These are phyloP conservation scores for Dallia pectoralis DNA, from an alignment of 2,797 vertebrate genomes.

Conservation along the genomic window DNA sequence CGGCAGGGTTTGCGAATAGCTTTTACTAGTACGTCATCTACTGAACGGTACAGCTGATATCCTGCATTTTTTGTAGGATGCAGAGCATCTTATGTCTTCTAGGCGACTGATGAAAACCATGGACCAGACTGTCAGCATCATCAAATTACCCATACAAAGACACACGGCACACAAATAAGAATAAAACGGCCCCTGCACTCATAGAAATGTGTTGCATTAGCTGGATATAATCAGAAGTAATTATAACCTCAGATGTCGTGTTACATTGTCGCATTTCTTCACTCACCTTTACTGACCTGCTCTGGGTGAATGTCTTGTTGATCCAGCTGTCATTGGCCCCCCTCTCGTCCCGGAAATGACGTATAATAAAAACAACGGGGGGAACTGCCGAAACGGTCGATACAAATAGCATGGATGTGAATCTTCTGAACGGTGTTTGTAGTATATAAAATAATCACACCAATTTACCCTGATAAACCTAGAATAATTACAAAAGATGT, in stretches of 20 bases:
- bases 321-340: neutral
- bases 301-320: neutral
- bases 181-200: neutral
- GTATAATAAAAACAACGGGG: neutral
- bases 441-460: too few species aligned
- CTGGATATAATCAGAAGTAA: neutral
- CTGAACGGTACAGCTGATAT: neutral
- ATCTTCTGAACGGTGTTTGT: too few species aligned
- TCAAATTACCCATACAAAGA: neutral
- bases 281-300: neutral
- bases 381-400: too few species aligned
- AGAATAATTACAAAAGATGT: too few species aligned
- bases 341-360: slow-evolving; percentile 8
- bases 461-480: too few species aligned
- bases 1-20: neutral
- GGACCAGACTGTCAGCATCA: neutral
- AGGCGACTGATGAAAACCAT: neutral
- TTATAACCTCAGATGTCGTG: neutral
- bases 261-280: neutral
- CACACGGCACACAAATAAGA: neutral
- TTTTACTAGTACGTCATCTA: neutral
- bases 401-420: too few species aligned
- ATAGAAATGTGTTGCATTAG: neutral
- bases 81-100: neutral
- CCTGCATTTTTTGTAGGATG: neutral